Evolutionary conservation across 1,140 invertebrate species (phyloP).

Genomic region (Camponotus pennsylvanicus): DNA sequence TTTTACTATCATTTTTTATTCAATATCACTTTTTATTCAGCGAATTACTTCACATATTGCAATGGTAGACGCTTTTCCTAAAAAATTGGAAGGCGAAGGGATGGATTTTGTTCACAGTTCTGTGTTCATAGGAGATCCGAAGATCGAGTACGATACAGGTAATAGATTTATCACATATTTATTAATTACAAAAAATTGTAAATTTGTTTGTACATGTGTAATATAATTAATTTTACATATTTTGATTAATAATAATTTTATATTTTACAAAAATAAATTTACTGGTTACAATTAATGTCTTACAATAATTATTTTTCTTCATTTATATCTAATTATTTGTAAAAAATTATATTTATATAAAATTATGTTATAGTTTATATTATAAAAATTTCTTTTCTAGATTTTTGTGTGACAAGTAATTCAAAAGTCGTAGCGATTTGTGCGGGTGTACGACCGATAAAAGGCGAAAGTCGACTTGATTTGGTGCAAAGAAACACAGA

Average conservation of each 20-base stretch:
- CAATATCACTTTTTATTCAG: conserved; percentile 66
- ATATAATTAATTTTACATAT: not conserved
- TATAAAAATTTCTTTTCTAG: conserved; percentile 74
- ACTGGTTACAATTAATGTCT: not conserved
- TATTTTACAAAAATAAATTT: not conserved
- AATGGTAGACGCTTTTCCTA: conserved; percentile 87
- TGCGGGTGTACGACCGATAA: conserved; percentile 87
- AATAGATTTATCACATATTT: conserved; percentile 21
- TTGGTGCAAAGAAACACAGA: conserved; percentile 88
- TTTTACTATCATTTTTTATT: conserved; percentile 5
- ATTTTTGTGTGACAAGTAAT: conserved; percentile 87
- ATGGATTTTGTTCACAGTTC: conserved; percentile 87
- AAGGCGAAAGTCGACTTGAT: conserved; percentile 87
- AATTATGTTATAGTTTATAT: too few species aligned
- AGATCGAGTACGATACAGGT: conserved; percentile 87
- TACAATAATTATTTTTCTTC: conserved; percentile 4
- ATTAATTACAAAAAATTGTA: not conserved
- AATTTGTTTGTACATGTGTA: not conserved
- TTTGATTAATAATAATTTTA: not conserved
- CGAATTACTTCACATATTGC: conserved; percentile 87
- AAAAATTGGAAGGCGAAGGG: conserved; percentile 88
- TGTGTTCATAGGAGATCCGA: conserved; percentile 86
- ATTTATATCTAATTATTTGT: not conserved
- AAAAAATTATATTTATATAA: too few species aligned
- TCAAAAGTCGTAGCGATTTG: conserved; percentile 88